These are phyloP conservation scores for Drosophila sp. DNA, from an alignment of 1,140 invertebrate species.

Conservation along the genomic window DNA sequence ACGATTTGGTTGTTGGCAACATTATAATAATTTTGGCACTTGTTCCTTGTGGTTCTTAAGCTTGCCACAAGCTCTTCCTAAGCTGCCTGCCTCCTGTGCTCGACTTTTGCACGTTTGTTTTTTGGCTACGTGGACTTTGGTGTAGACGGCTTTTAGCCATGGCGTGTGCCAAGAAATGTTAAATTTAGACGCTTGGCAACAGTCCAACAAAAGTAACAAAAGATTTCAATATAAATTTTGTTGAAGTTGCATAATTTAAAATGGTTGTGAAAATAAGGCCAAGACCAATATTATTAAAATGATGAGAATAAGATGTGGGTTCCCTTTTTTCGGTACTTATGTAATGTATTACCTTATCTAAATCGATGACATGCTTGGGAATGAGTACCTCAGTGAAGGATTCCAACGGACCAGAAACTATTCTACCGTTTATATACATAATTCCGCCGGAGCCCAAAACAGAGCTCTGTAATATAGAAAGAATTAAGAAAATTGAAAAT, in stretches of 20 bases:
- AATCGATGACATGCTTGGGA: conserved; percentile 75
- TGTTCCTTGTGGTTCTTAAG: conserved; percentile 18
- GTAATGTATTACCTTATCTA: conserved; percentile 75
- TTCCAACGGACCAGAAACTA: conserved; percentile 80
- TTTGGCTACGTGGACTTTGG: neutral
- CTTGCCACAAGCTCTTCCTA: neutral
- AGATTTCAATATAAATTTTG: conserved; percentile 13
- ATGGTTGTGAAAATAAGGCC: neutral
- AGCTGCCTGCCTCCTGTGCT: neutral
- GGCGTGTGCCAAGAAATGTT: conserved; percentile 55
- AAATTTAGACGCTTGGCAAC: conserved; percentile 36
- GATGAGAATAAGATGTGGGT: neutral
- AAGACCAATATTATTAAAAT: neutral
- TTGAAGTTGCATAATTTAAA: neutral
- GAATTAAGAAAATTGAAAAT: neutral
- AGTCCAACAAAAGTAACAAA: conserved; percentile 36
- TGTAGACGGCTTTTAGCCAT: neutral
- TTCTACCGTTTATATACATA: conserved; percentile 81
- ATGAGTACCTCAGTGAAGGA: conserved; percentile 73
- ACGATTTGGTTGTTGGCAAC: conserved; percentile 62
- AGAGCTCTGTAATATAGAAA: conserved; percentile 62
- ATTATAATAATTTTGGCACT: conserved; percentile 73
- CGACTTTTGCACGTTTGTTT: conserved; percentile 8
- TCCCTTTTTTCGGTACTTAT: neutral
- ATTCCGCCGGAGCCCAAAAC: conserved; percentile 78